Evolutionary conservation across 1,140 invertebrate species (phyloP).

Genomic region (Macrocentrus cingulum): DNA sequence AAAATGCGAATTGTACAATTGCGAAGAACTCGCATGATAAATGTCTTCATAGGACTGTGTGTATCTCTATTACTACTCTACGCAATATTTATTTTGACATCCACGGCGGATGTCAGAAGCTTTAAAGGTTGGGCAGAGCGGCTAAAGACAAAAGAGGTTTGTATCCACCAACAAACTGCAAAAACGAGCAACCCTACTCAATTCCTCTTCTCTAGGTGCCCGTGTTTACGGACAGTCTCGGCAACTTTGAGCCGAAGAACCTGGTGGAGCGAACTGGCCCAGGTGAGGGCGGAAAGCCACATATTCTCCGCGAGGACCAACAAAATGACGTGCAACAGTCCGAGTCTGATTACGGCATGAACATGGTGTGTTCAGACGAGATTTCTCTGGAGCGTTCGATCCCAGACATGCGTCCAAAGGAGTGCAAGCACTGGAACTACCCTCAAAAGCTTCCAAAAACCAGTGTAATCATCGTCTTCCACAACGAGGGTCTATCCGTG

Average conservation of each 20-base stretch:
- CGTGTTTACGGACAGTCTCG: conserved; percentile 49
- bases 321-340: conserved; percentile 77
- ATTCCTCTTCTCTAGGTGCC: conserved; percentile 35
- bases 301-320: conserved; percentile 71
- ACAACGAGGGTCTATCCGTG: conserved; percentile 97
- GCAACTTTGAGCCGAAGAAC: conserved; percentile 72
- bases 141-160: conserved; percentile 37
- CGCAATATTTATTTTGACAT: conserved; percentile 36
- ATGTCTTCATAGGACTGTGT: conserved; percentile 36
- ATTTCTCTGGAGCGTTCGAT: conserved; percentile 79
- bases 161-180: conserved; percentile 5
- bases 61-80: conserved; percentile 44
- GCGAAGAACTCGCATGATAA: conserved; percentile 47
- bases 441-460: conserved; percentile 84
- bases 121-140: conserved; percentile 43
- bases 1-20: conserved; percentile 56
- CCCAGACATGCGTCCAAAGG: conserved; percentile 81
- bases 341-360: conserved; percentile 92
- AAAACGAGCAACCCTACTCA: neutral
- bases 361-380: conserved; percentile 95
- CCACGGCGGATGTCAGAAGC: conserved; percentile 39
- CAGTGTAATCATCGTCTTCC: conserved; percentile 97
- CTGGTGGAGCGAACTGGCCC: conserved; percentile 68
- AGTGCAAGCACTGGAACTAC: conserved; percentile 97
- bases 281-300: conserved; percentile 80